Evolutionary conservation across 2,888 invertebrate genomes (phyloP).

Genomic region (Acrocyrtus sp.): DNA sequence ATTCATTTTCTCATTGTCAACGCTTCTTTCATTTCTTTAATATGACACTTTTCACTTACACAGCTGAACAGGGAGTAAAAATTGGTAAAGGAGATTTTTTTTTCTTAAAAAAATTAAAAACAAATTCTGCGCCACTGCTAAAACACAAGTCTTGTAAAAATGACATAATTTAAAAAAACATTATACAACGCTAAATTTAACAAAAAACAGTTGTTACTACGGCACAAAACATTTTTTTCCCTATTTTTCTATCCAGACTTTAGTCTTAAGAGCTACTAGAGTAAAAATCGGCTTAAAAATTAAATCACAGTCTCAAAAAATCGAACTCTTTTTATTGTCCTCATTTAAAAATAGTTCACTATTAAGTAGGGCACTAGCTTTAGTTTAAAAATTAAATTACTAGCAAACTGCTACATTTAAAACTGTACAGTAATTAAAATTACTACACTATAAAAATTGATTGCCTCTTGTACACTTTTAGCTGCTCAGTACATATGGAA

Average conservation of each 20-base stretch:
- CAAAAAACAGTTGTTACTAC: neutral
- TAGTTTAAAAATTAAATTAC: neutral
- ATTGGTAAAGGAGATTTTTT: too few species aligned
- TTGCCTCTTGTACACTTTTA: neutral
- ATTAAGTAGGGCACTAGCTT: neutral
- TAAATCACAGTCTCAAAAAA: conserved; percentile 22
- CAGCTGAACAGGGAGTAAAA: too few species aligned
- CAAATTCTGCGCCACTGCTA: too few species aligned
- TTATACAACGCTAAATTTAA: too few species aligned
- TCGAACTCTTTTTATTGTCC: neutral
- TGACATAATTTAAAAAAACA: too few species aligned
- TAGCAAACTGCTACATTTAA: neutral
- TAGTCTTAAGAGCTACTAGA: neutral
- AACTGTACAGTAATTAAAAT: neutral
- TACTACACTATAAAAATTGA: neutral
- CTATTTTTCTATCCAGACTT: too few species aligned
- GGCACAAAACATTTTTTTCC: neutral
- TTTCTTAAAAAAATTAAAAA: too few species aligned
- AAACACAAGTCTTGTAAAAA: too few species aligned
- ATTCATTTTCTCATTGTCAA: too few species aligned
- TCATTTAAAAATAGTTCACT: neutral
- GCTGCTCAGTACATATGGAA: too few species aligned
- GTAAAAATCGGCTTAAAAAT: conserved; percentile 14
- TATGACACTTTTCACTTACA: too few species aligned
- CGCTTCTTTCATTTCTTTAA: too few species aligned